Evolutionary conservation across 2,888 invertebrate species (phyloP).

Genomic region (Philereme vetulata): DNA sequence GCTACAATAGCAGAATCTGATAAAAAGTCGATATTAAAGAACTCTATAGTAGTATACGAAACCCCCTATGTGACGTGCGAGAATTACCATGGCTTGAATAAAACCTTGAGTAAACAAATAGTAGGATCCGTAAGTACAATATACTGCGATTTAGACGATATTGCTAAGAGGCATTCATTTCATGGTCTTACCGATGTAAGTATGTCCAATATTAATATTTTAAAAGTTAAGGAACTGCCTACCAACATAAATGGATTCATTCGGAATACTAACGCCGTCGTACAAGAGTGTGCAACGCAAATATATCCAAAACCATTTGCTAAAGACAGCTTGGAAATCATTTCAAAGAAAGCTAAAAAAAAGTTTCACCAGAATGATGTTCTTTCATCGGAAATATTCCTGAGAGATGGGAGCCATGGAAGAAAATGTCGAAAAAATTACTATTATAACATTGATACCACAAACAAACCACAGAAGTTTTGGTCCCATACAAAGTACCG

Average conservation of each 20-base stretch:
- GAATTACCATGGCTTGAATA: slow-evolving; percentile 56
- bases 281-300: slow-evolving; percentile 66
- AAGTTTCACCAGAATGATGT: slow-evolving; percentile 43
- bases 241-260: slow-evolving; percentile 44
- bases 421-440: slow-evolving; percentile 37
- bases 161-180: slow-evolving; percentile 67
- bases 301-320: slow-evolving; percentile 51
- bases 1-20: slow-evolving; percentile 36
- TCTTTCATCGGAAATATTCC: slow-evolving; percentile 62
- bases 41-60: slow-evolving; percentile 30
- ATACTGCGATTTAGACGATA: slow-evolving; percentile 70
- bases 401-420: slow-evolving; percentile 47
- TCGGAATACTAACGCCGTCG: slow-evolving; percentile 51
- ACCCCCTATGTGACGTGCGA: slow-evolving; percentile 58
- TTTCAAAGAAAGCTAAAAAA: slow-evolving; percentile 50
- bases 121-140: slow-evolving; percentile 64
- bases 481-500: slow-evolving; percentile 68
- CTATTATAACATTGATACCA: slow-evolving; percentile 43
- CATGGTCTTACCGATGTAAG: slow-evolving; percentile 53
- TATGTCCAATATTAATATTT: slow-evolving; percentile 49
- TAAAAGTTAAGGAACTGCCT: slow-evolving; percentile 45
- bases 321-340: slow-evolving; percentile 49
- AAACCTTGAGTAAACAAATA: slow-evolving; percentile 49
- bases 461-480: slow-evolving; percentile 57
- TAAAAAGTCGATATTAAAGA: slow-evolving; percentile 29